These are phyloP conservation scores for Percopsis omiscomaycus DNA, from an alignment of 2,797 vertebrate species.

Conservation along the genomic window DNA sequence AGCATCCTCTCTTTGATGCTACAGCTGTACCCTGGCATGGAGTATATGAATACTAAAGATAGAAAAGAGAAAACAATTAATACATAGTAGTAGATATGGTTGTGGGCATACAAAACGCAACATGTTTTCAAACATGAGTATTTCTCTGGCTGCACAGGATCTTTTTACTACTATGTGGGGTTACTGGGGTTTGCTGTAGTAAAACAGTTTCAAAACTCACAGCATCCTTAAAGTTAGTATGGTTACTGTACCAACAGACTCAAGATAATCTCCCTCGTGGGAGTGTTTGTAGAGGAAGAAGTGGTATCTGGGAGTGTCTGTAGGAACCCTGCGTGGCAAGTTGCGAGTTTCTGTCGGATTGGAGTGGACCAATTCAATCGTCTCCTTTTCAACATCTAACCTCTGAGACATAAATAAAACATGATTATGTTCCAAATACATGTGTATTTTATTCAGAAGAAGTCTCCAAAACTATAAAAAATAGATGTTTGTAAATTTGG, in stretches of 20 bases:
- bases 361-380: constrained; percentile 91
- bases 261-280: constrained; percentile 91
- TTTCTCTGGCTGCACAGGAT: too few species aligned
- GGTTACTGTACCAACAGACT: constrained; percentile 86
- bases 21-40: constrained; percentile 97
- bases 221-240: constrained; percentile 6
- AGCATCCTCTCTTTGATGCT: constrained; percentile 98
- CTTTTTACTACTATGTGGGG: too few species aligned
- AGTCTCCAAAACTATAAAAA: background rate
- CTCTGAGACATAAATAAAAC: constrained; percentile 59
- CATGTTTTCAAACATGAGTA: too few species aligned
- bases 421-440: background rate
- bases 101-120: too few species aligned
- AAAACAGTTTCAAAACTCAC: too few species aligned
- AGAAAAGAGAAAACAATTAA: constrained; percentile 11
- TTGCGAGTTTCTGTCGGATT: constrained; percentile 87
- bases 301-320: constrained; percentile 93
- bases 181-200: too few species aligned
- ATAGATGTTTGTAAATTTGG: background rate
- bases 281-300: constrained; percentile 97
- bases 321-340: constrained; percentile 87
- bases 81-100: background rate
- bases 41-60: constrained; percentile 94
- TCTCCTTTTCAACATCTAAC: constrained; percentile 91
- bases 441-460: background rate